Percentiles rank a stretch among this genome's conserved stretches.
phyloP scores from a whole-genome alignment of 2,888 invertebrate genomes.

The Sialis fuliginosa region DNA sequence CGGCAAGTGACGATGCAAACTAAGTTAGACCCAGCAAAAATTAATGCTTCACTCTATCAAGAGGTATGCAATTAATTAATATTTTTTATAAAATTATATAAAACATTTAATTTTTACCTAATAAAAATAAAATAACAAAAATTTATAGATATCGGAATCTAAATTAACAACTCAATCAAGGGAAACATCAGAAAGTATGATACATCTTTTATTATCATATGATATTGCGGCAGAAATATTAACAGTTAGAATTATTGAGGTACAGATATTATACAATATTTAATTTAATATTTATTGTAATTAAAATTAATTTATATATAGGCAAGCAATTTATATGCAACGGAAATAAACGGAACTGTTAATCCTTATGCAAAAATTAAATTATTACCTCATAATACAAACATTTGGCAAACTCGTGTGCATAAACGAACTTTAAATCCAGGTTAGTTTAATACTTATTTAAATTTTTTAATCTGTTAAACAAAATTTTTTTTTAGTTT shows the following conservation, averaged over 20 bases:
- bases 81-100: neutral
- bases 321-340: constrained; percentile 36
- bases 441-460: constrained; percentile 20
- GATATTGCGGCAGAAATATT: constrained; percentile 44
- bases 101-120: neutral
- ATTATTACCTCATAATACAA: constrained; percentile 38
- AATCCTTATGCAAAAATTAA: constrained; percentile 51
- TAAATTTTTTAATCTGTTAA: neutral
- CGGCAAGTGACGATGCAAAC: constrained; percentile 38
- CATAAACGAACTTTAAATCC: constrained; percentile 47
- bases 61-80: constrained; percentile 20
- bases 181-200: constrained; percentile 26
- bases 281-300: neutral
- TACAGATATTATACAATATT: constrained; percentile 13
- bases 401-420: constrained; percentile 42
- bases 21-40: constrained; percentile 43
- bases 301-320: constrained; percentile 12
- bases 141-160: neutral
- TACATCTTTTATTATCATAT: constrained; percentile 41
- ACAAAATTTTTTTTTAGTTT: constrained; percentile 25
- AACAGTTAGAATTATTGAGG: constrained; percentile 44
- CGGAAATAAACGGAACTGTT: constrained; percentile 39
- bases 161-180: constrained; percentile 13
- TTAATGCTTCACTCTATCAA: constrained; percentile 37
- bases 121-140: neutral